Conservation (phyloP, 2,113 vertebrate genomes). For the Proteles cristata region DNA sequence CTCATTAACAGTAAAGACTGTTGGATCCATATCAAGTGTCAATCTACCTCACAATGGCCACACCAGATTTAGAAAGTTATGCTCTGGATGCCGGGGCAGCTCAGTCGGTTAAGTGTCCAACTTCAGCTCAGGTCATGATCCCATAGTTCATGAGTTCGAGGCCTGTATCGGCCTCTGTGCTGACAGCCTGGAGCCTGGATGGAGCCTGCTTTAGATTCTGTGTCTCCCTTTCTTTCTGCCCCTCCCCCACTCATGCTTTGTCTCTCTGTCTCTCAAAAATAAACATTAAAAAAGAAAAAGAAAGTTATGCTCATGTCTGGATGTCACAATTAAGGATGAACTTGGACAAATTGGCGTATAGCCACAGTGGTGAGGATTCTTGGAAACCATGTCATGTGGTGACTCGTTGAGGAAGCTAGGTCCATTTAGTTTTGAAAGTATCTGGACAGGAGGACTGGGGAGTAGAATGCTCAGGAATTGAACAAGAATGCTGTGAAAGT, state of each 20-base stretch:
- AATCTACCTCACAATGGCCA: background rate
- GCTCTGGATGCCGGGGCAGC: background rate
- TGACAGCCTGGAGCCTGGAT: too few species aligned
- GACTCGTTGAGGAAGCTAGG: background rate
- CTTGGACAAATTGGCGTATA: slow-evolving; percentile 18
- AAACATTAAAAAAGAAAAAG: background rate
- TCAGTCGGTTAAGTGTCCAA: too few species aligned
- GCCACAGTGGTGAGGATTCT: background rate
- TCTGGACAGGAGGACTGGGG: background rate
- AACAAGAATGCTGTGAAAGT: background rate
- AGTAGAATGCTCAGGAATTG: slow-evolving; percentile 23
- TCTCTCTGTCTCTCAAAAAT: too few species aligned
- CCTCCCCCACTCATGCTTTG: too few species aligned
- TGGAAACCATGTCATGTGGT: slow-evolving; percentile 23
- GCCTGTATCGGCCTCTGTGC: too few species aligned
- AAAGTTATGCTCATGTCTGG: slow-evolving; percentile 31
- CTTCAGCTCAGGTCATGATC: too few species aligned
- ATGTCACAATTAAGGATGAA: slow-evolving; percentile 45
- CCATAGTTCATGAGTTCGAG: too few species aligned
- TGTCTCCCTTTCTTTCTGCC: too few species aligned
- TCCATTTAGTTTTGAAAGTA: slow-evolving; percentile 22
- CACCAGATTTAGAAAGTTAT: slow-evolving; percentile 15
- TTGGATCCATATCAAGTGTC: background rate
- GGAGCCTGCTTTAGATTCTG: too few species aligned
- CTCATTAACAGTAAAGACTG: background rate